Base-by-base conservation (phyloP, 2,888 invertebrate genomes). In the Drosophila vallismaia region DNA sequence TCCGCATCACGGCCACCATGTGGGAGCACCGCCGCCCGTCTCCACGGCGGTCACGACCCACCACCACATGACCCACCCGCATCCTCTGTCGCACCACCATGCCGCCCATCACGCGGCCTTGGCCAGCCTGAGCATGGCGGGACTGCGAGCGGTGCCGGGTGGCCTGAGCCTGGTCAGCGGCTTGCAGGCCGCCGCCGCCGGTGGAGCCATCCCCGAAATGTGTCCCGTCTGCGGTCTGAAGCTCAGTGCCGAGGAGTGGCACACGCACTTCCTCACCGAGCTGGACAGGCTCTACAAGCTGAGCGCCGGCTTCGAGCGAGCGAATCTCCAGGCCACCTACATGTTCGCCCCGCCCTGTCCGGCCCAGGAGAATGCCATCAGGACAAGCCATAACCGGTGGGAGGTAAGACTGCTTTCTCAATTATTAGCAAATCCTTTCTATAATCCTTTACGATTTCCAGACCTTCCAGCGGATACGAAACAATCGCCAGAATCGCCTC, bases 171-270 rank as follows among this genome's bases (percentile, higher is more conserved):
- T 88, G 69, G 78, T 86, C 12, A 79, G 75, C 6, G 89, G 84
- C 0, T 24, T 72, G 66, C 77, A 79, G 62, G 85, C 82, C 5
- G 82, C 86, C 4, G 86, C 82, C 1, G 86, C 82, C 9, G 85
- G 88, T 24, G 83, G 89, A 33, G 89, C 89, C 77, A 84, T 91
- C 57, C 91, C 91, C 67, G 91, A 92, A 71, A 79, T 91, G 66
- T 95, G 95, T 90, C 95, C 95, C 10, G 93, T 95, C 48, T 95
- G 95, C 88, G 95, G 95, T 6, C 91, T 95, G 52, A 94, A 94
- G 46, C 92, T 95, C 68, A 92, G 94, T 36, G 91, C 93, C 3
- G 94, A 94, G 49, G 95, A 95, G 88, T 92, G 95, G 85, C 94
- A 95, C 87, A 91, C 94, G 29, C 95, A 95, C 91, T 94, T 95